Base-by-base conservation (phyloP, 2,888 invertebrate genomes). In the Spilosoma lubricipeda region DNA sequence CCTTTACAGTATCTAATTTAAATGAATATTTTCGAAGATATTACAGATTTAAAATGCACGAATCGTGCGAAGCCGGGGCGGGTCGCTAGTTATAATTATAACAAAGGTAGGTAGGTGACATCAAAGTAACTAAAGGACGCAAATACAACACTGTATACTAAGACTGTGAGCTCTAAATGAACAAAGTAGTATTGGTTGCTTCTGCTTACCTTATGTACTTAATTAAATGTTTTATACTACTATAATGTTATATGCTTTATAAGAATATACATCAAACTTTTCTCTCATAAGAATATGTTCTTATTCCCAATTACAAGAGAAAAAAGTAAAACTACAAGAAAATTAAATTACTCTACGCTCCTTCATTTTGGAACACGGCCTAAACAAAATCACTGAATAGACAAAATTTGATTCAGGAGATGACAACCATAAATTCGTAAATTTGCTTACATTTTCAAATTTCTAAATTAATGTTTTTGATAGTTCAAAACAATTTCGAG, bases 391-490 rank as follows among this genome's bases (percentile, higher is more conserved):
- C 23, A 7, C 2, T 23, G 52, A 56, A 52, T 23, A 52, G 20
- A 70, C 77, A 67, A 68, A 77, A 79, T 79, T 78, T 75, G 80
- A 78, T 76, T 77, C 5, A 77, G 64, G 63, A 2, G 30, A 20
- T 4, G 66, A 77, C 74, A 74, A 74, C 73, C 67, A 20, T 1
- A 20, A 23, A 52, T 52, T 48, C 9, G 48, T 66, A 67, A 67
- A 72, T 63, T 72, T 33, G 67, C 8, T 72, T 63, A 67, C 18
- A 27, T 67, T 67, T 30, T 56, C 1, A 67, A 67, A 59, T 67
- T 59, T 59, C 20, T 15, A 15, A 23, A 23, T 65, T 42, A 42
- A 30, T 33, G 42, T 42, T 59, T 52, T 72, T 67, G 52, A 42
- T 18, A 36, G 66, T 67, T 56, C 48, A 33, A 56, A 7, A 67